Evolutionary conservation across 1,140 invertebrate genomes (phyloP).

Genomic region (Philaenus spumarius): DNA sequence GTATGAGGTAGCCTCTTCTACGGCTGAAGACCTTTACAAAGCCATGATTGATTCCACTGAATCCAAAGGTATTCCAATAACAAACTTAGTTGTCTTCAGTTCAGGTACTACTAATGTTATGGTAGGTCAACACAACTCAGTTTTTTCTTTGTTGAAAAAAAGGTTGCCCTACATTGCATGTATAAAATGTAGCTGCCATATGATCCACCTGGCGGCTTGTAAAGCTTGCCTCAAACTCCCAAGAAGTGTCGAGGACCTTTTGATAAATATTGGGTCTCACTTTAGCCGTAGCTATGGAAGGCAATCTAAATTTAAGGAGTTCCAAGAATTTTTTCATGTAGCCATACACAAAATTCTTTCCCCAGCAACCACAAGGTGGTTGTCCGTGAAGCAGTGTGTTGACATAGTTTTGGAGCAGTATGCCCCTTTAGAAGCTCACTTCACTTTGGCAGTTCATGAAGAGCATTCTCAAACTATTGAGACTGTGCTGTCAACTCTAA

Average conservation of each 20-base stretch:
- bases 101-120: no score
- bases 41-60: no score
- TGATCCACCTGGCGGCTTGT: conserved; percentile 31
- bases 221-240: conserved; percentile 35
- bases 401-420: conserved; percentile 36
- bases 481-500: no score
- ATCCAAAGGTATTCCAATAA: no score
- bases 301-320: conserved; percentile 33
- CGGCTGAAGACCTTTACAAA: no score
- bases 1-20: no score
- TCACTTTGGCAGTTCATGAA: conserved; percentile 29
- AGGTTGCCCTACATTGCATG: no score
- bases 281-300: conserved; percentile 34
- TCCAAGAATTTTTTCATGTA: conserved; percentile 35
- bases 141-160: no score
- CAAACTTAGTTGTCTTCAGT: no score
- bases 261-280: conserved; percentile 32
- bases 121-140: no score
- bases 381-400: conserved; percentile 37
- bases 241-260: conserved; percentile 29
- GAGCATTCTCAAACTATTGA: no score
- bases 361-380: conserved; percentile 34
- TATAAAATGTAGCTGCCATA: conserved; percentile 37
- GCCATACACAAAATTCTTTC: conserved; percentile 36
- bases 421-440: conserved; percentile 33